Percentiles rank a stretch among this genome's conserved stretches.
phyloP scores from a whole-genome alignment of 2,888 invertebrate genomes.

The Physocephala rufipes region DNA sequence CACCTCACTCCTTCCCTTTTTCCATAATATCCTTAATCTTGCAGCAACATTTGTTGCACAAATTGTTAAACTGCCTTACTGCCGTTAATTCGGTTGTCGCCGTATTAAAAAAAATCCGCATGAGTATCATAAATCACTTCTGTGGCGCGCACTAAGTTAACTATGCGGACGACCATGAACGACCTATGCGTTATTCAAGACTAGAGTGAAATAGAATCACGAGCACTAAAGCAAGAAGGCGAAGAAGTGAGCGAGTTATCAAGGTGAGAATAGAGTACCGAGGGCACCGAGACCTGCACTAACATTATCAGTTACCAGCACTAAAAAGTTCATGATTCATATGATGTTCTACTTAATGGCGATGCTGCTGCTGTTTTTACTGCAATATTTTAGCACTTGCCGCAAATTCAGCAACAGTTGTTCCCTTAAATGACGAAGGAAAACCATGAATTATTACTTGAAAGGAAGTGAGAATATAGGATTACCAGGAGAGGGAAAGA shows the following conservation, averaged over 20 bases:
- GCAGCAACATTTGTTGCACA: conserved; percentile 25
- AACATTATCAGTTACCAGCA: conserved; percentile 7
- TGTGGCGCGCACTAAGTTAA: conserved; percentile 43
- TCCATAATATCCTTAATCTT: not conserved
- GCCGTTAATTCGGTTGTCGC: not conserved
- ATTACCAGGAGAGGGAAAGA: too few species aligned
- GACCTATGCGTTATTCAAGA: conserved; percentile 20
- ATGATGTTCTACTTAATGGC: too few species aligned
- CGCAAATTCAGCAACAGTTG: conserved; percentile 4
- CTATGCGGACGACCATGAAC: conserved; percentile 32
- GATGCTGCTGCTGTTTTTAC: not conserved
- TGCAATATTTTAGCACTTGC: conserved; percentile 24
- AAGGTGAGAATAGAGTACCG: conserved; percentile 27
- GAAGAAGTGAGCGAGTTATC: conserved; percentile 31
- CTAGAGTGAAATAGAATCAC: conserved; percentile 34
- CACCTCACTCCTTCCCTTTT: not conserved
- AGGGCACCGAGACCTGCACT: conserved; percentile 1
- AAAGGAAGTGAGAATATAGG: not conserved
- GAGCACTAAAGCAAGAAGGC: conserved; percentile 22
- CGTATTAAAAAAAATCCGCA: conserved; percentile 25
- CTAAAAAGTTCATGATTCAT: conserved; percentile 25
- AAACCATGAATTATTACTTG: not conserved
- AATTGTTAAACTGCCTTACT: conserved; percentile 33
- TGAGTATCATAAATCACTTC: conserved; percentile 31
- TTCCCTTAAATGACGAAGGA: not conserved